Evolutionary conservation across 2,797 vertebrate genomes (phyloP), one percentile per base, ranked within the genome.

Genomic region (Anguilla obscura): DNA sequence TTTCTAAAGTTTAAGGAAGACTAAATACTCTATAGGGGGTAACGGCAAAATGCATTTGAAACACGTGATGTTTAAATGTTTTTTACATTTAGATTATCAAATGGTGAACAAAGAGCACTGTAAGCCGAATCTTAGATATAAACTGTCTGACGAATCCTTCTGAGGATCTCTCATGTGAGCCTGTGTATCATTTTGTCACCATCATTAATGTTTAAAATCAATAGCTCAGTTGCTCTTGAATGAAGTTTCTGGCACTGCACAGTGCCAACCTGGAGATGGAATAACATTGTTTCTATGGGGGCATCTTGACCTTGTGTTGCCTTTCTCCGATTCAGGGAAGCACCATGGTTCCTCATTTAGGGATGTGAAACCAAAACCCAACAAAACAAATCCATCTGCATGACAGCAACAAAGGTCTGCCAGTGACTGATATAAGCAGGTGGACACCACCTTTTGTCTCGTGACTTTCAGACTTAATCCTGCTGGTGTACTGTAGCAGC

Each of bases 381-480:
- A 86, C 83, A 87, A 33, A 54, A 84, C 24, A 14, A 48, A 84
- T 33, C 45, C 58, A 48, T 56, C 45, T 88, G 88, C 85, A 33
- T 71, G 86, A 85, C 54, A 27, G 48, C 7, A 40, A 45, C 3
- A 24, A 85, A 69, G 50, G 66, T 40, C 79, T 56, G 83, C 83
- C 60, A 66, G 66, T 84, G 79, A 87, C 33, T 85, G 86, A 76
- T 63, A 76, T 48, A 24, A 82, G 83, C 88, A 89, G 85, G 48
- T 84, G 80, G 79, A 80, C 50, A 58, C 85, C 90, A 89, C 76
- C 84, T 84, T 45, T 90, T 45, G 85, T 87, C 86, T 58, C 30
- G 63, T 88, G 85, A 45, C 63, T 87, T 86, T 85, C 86, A 86
- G n/a, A 52, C 66, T 85, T 86, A 86, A 48, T 86, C 56, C 69